Conservation (phyloP, 1,140 invertebrate genomes). For the Drosophila hydei region DNA sequence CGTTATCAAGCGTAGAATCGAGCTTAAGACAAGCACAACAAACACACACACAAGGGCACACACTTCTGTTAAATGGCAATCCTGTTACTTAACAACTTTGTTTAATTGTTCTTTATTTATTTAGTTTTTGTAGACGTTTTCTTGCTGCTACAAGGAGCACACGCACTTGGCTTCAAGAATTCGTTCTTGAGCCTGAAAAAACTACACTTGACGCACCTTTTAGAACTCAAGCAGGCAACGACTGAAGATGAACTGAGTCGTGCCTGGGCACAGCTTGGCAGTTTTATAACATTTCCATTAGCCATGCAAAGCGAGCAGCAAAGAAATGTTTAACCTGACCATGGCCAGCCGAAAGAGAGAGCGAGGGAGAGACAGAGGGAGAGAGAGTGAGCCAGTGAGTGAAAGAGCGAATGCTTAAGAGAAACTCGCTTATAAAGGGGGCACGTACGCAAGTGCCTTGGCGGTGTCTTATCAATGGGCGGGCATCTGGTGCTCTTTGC, state of each 20-base stretch:
- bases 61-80: slow-evolving; percentile 22
- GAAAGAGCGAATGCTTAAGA: slow-evolving; percentile 50
- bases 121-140: neutral
- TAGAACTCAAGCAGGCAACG: slow-evolving; percentile 75
- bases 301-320: slow-evolving; percentile 52
- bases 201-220: slow-evolving; percentile 38
- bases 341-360: slow-evolving; percentile 36
- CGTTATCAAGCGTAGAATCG: slow-evolving; percentile 39
- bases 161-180: slow-evolving; percentile 21
- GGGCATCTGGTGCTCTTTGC: slow-evolving; percentile 40
- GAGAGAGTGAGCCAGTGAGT: slow-evolving; percentile 1
- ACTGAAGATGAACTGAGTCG: slow-evolving; percentile 80
- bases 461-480: slow-evolving; percentile 55
- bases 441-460: slow-evolving; percentile 61
- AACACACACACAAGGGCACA: slow-evolving; percentile 18
- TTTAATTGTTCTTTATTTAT: slow-evolving; percentile 39
- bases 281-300: slow-evolving; percentile 83
- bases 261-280: slow-evolving; percentile 55
- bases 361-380: neutral
- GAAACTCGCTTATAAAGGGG: slow-evolving; percentile 38
- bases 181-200: slow-evolving; percentile 4
- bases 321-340: slow-evolving; percentile 62
- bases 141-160: slow-evolving; percentile 16
- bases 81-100: slow-evolving; percentile 48
- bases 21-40: slow-evolving; percentile 9